Evolutionary conservation across 2,888 invertebrate species (phyloP), one percentile per base, ranked within the genome.

Genomic region (Lepidochitona cinerea): DNA sequence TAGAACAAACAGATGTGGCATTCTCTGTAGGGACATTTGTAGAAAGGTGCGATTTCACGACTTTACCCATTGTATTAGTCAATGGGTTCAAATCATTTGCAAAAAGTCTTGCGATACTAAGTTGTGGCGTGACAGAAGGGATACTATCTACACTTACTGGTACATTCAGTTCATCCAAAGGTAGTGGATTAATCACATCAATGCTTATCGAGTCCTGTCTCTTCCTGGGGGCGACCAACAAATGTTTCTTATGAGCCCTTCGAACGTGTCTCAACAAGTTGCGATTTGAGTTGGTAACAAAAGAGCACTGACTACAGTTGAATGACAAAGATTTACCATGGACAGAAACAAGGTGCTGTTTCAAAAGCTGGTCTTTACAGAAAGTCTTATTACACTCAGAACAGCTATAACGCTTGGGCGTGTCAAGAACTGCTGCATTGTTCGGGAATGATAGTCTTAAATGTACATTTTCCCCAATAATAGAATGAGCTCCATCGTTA

Each of bases 401-500:
- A 9, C 59, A 59, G 12, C 59, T 59, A 14, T 29, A 59, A 14
- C 59, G 14, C 14, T 18, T 12, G 12, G 32, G 1, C 26, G 1
- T 59, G 59, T 29, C 32, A 29, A 14, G 26, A 14, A 14, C 29
- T 29, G 4, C 26, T 32, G 23, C 29, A 4, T 26, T 26, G 26
- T 23, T 32, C 33, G 79, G 73, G 64, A 79, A 77, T 14, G 79
- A 74, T 41, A 77, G 73, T 36, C 70, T 41, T 41, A 79, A 70
- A 12, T 64, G 71, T 5, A 81, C 75, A 71, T 80, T 80, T n/a
- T 73, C 59, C 7, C 73, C 75, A 33, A 73, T 64, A 6, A 80
- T 53, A 36, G 76, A 37, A 67, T 74, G 74, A 1, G 74, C 71
- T 0, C 64, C 67, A 12, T 41, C 26, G 29, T 26, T 54, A 53